Conservation (phyloP, 2,113 vertebrate species). For the Struthidea cinerea region DNA sequence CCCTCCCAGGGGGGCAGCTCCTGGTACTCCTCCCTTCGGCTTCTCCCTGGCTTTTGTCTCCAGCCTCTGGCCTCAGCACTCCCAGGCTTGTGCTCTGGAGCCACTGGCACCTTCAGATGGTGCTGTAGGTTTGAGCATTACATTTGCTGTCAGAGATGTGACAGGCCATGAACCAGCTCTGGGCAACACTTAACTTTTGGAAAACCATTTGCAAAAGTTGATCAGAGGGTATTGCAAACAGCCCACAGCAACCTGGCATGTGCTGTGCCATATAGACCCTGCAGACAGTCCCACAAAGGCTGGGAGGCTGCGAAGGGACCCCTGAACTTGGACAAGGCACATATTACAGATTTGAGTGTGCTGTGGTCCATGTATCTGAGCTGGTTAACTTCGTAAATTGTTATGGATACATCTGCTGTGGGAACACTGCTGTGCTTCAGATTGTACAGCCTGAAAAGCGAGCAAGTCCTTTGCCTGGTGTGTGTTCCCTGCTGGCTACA, state of each 20-base stretch:
- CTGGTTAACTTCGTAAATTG: neutral
- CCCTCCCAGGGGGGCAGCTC: neutral
- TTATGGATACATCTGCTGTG: neutral
- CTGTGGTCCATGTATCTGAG: neutral
- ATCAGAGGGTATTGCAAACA: neutral
- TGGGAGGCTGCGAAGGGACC: neutral
- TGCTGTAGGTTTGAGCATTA: neutral
- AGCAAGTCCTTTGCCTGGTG: neutral
- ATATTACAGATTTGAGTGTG: neutral
- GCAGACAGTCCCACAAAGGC: neutral
- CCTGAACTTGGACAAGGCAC: neutral
- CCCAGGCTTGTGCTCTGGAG: neutral
- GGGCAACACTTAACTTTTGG: neutral
- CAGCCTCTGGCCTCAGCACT: neutral
- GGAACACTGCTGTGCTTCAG: neutral
- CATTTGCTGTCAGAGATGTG: neutral
- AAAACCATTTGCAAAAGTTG: neutral
- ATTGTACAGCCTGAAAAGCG: neutral
- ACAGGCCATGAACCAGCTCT: neutral
- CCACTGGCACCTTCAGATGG: neutral
- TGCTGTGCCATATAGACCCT: neutral
- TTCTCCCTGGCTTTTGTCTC: neutral
- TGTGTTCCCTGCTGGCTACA: neutral
- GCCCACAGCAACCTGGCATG: neutral
- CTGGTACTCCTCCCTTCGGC: fast-evolving